phyloP scores from a whole-genome alignment of 2,113 vertebrate species.

The Saccopteryx bilineata region DNA sequence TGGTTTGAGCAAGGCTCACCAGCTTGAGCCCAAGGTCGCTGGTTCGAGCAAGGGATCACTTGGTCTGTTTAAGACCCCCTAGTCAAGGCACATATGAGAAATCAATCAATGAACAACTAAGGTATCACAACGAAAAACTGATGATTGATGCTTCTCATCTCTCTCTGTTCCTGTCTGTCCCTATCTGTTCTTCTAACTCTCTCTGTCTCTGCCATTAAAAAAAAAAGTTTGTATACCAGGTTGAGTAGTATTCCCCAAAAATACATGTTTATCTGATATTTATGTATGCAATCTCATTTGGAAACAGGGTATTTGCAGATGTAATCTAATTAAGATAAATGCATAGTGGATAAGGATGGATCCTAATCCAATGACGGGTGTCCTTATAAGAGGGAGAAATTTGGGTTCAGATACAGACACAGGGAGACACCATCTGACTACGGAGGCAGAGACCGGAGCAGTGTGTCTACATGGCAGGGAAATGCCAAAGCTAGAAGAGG shows the following conservation, averaged over 20 bases:
- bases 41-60: too few relatives aligned
- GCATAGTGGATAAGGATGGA: neutral
- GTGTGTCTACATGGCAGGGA: neutral
- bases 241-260: neutral
- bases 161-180: too few relatives aligned
- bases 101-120: too few relatives aligned
- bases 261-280: neutral
- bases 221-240: neutral
- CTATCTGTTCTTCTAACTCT: too few relatives aligned
- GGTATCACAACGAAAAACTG: too few relatives aligned
- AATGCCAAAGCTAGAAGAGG: neutral
- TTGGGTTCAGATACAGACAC: neutral
- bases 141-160: too few relatives aligned
- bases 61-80: too few relatives aligned
- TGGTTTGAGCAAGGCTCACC: too few relatives aligned
- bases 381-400: neutral
- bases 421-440: neutral
- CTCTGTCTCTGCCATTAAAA: too few relatives aligned
- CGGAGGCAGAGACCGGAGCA: fast-evolving
- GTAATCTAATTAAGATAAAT: neutral
- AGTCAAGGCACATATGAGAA: too few relatives aligned
- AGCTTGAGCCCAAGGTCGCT: too few relatives aligned
- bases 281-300: neutral
- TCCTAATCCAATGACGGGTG: neutral
- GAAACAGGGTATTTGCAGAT: slow-evolving; percentile 33